Conservation (phyloP, 2,888 invertebrate species). For the Nemotelus pantherinus region DNA sequence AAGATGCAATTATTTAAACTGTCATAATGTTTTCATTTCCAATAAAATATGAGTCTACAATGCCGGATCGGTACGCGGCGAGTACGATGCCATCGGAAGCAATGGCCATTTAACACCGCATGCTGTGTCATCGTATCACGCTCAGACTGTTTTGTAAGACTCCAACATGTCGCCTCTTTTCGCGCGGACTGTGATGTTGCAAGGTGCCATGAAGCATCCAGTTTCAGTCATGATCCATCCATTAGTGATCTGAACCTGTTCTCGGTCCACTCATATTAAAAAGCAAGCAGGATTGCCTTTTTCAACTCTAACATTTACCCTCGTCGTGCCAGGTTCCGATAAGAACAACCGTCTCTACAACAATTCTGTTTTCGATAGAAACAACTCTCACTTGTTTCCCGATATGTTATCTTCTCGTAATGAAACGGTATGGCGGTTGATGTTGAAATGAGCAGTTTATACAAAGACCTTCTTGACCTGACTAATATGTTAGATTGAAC, state of each 20-base stretch:
- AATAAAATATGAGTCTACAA: conserved; percentile 5
- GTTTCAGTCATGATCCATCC: conserved; percentile 28
- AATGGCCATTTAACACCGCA: conserved; percentile 23
- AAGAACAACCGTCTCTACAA: too few relatives aligned
- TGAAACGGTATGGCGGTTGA: too few relatives aligned
- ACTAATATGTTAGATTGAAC: too few relatives aligned
- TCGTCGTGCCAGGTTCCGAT: too few relatives aligned
- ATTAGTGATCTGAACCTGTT: conserved; percentile 31
- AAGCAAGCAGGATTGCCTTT: neutral
- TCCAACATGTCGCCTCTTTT: neutral
- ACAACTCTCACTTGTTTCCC: too few relatives aligned
- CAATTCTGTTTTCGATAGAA: too few relatives aligned
- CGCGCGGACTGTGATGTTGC: neutral
- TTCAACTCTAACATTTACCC: conserved; percentile 13
- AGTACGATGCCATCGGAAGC: conserved; percentile 6
- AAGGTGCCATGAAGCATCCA: conserved; percentile 28
- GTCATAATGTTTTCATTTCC: conserved; percentile 32
- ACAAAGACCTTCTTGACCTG: too few relatives aligned
- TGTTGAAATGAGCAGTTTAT: too few relatives aligned
- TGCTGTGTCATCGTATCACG: neutral
- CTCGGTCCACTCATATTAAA: neutral
- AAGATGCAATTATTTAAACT: conserved; percentile 39
- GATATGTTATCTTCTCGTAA: too few relatives aligned
- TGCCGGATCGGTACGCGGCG: neutral
- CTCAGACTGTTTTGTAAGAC: neutral